Evolutionary conservation across 1,140 invertebrate genomes (phyloP), one percentile per base, ranked within the genome.

Genomic region (Drosophila mauritiana): DNA sequence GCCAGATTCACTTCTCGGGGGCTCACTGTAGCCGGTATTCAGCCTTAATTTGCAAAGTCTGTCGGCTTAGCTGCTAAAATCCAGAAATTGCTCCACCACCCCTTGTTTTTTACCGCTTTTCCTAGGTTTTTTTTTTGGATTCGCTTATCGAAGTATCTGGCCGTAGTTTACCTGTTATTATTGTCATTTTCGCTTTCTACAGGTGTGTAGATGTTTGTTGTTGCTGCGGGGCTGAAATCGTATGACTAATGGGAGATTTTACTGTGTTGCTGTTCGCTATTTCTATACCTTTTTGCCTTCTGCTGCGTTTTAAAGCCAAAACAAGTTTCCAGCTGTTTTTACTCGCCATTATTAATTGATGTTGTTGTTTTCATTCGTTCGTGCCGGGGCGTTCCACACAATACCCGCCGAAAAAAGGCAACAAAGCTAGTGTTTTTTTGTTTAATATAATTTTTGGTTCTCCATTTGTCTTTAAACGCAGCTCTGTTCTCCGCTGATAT

Each of bases 241-340:
- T 69, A 88, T 86, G 82, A 86, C 79, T 86, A 82, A 86, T 86
- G 61, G 56, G 49, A 52, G 62, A 58, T 69, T 80, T 61, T 27
- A 13, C 37, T 74, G 37, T 59, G 34, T 58, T 61, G 48, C 42
- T 51, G 42, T 36, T 51, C 4, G 61, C 54, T 77, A 42, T 56
- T 63, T 79, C 57, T 83, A 54, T 83, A 57, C 20, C 53, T 46
- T 45, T 59, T 39, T 52, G 13, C 46, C 39, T 68, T 48, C 42
- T 25, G 69, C 76, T 57, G 59, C 55, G 73, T 76, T 67, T 76
- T 52, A 34, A 45, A 62, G 69, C 43, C 77, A 70, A 83, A 83
- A 88, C 82, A 82, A 85, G 82, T 85, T 85, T 76, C 67, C 73
- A 75, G 57, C 59, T 75, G 70, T 65, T 75, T 73, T 74, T 52